phyloP scores from a whole-genome alignment of 2,888 invertebrate species.

The Trimorus sp. region DNA sequence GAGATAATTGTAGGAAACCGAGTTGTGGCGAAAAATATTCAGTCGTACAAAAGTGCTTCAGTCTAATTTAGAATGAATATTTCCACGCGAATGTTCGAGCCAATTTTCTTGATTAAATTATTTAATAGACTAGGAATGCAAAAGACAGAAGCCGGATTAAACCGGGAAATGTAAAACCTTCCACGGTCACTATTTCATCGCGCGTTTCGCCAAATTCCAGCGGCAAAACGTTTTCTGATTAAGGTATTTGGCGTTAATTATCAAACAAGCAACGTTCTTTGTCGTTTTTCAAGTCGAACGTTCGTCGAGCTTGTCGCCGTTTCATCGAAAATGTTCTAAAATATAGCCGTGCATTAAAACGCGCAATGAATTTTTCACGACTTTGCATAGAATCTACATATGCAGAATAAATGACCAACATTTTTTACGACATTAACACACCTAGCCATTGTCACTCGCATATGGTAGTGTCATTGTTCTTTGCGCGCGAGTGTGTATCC shows the following conservation, averaged over 20 bases:
- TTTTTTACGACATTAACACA: conserved; percentile 62
- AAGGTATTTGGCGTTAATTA: conserved; percentile 26
- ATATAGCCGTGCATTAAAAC: conserved; percentile 45
- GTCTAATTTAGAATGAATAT: neutral
- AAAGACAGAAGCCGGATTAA: conserved; percentile 26
- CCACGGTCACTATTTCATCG: conserved; percentile 16
- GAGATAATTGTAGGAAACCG: too few species aligned
- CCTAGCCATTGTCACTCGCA: conserved; percentile 57
- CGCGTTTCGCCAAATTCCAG: conserved; percentile 6
- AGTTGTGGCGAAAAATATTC: neutral
- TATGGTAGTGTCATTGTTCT: conserved; percentile 58
- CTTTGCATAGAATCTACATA: conserved; percentile 58
- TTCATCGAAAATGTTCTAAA: conserved; percentile 41
- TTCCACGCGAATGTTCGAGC: conserved; percentile 8
- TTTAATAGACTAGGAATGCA: conserved; percentile 27
- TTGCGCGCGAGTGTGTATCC: conserved; percentile 35
- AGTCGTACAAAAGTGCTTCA: neutral
- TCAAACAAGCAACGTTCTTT: conserved; percentile 17
- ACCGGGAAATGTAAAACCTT: conserved; percentile 23
- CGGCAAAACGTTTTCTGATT: conserved; percentile 30
- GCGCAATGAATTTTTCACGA: conserved; percentile 59
- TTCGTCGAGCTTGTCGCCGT: conserved; percentile 4
- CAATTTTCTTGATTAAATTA: conserved; percentile 37
- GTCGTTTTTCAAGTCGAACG: conserved; percentile 6
- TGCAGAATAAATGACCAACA: conserved; percentile 58